phyloP scores from a whole-genome alignment of 30 jellyfish, hydroid and myxozoan genomes.

The Euphysa ruthae region DNA sequence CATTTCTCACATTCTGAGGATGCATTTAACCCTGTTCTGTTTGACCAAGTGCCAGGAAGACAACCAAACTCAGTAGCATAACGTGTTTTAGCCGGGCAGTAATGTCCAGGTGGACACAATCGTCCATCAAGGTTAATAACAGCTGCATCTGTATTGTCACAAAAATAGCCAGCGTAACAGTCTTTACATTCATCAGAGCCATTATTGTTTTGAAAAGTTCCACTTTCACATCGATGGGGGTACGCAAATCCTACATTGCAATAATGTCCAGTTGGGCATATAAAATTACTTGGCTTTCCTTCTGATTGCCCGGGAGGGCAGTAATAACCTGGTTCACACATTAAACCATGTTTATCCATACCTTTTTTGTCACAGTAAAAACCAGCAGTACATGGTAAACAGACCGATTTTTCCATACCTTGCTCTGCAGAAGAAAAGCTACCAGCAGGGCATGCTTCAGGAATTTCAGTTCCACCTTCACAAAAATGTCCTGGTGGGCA shows the following conservation, averaged over 20 bases:
- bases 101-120: conserved; percentile 70
- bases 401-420: conserved; percentile 35
- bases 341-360: conserved; percentile 41
- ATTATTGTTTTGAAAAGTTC: conserved; percentile 69
- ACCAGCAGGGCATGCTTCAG: conserved; percentile 75
- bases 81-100: conserved; percentile 74
- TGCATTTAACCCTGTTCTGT: conserved; percentile 49
- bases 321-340: conserved; percentile 61
- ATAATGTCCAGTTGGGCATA: conserved; percentile 83
- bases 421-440: conserved; percentile 52
- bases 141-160: conserved; percentile 75
- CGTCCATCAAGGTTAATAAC: conserved; percentile 61
- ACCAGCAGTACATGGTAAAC: conserved; percentile 80
- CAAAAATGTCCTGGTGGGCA: conserved; percentile 79
- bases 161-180: conserved; percentile 69
- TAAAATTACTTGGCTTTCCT: conserved; percentile 38
- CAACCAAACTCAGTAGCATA: conserved; percentile 72
- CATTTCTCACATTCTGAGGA: conserved; percentile 73
- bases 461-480: conserved; percentile 48
- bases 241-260: conserved; percentile 54
- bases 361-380: conserved; percentile 66
- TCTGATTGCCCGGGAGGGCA: conserved; percentile 82
- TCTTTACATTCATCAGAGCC: conserved; percentile 50
- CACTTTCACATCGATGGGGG: conserved; percentile 84
- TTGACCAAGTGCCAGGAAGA: conserved; percentile 80